A percentile compares a stretch with the other conserved stretches of the same genome.
These are phyloP conservation scores for Paguma larvata DNA, from an alignment of 2,797 vertebrate genomes.

Conservation along the genomic window DNA sequence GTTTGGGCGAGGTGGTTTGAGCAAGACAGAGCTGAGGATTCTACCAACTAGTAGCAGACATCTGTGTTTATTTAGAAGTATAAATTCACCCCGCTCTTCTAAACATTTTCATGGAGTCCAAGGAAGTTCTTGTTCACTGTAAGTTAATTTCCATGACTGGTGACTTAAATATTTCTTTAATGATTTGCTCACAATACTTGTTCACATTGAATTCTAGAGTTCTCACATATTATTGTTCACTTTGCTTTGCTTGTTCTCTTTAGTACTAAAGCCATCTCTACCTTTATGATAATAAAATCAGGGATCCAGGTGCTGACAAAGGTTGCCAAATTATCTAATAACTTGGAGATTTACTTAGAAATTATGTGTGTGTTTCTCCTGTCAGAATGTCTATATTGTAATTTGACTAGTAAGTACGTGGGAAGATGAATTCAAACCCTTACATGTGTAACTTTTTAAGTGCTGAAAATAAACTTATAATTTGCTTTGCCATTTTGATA, in stretches of 20 bases:
- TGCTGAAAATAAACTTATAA: constrained; percentile 44
- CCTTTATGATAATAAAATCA: constrained; percentile 26
- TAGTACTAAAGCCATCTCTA: constrained; percentile 48
- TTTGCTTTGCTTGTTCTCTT: constrained; percentile 69
- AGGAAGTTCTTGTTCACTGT: constrained; percentile 93
- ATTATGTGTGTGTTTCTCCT: constrained; percentile 31
- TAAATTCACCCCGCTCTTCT: constrained; percentile 85
- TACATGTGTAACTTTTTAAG: constrained; percentile 18
- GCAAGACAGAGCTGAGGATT: constrained; percentile 87
- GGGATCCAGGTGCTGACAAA: constrained; percentile 35
- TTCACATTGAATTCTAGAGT: constrained; percentile 40
- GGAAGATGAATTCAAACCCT: constrained; percentile 24
- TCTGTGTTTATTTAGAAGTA: constrained; percentile 87
- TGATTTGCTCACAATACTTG: constrained; percentile 70
- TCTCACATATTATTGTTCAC: constrained; percentile 43
- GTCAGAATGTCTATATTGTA: neutral
- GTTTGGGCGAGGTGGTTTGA: constrained; percentile 88
- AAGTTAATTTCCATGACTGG: constrained; percentile 89
- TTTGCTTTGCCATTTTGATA: constrained; percentile 12
- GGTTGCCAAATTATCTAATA: neutral
- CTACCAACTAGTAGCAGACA: constrained; percentile 84
- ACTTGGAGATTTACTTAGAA: constrained; percentile 59
- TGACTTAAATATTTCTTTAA: constrained; percentile 73
- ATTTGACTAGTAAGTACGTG: constrained; percentile 10
- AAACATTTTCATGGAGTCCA: constrained; percentile 92